These are phyloP conservation scores for Lophura nycthemera DNA, from an alignment of 2,113 vertebrate species.

Conservation along the genomic window DNA sequence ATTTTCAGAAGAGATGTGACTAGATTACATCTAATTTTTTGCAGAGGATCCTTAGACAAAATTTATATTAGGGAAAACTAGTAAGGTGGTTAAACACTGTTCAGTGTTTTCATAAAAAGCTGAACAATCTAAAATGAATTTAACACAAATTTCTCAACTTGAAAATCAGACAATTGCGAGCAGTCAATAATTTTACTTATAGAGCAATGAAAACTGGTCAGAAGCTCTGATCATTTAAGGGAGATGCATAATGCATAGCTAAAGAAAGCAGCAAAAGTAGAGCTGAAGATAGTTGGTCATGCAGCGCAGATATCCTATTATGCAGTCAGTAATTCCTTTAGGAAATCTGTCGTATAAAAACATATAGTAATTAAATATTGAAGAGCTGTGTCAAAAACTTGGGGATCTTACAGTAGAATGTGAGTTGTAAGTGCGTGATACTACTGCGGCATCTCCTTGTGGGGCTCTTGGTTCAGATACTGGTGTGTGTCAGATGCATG, in stretches of 20 bases:
- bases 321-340: not conserved
- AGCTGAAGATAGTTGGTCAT: not conserved
- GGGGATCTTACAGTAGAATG: not conserved
- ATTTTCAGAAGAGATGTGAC: not conserved
- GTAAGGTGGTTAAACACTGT: not conserved
- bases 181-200: not conserved
- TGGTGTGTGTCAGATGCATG: fast-evolving
- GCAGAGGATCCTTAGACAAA: not conserved
- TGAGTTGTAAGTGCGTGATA: not conserved
- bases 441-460: fast-evolving
- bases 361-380: not conserved
- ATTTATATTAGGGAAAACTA: not conserved
- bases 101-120: not conserved
- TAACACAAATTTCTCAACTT: not conserved
- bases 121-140: not conserved
- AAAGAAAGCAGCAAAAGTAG: not conserved
- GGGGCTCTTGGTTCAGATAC: not conserved
- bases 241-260: not conserved
- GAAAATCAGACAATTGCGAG: not conserved
- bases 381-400: not conserved
- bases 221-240: not conserved
- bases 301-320: not conserved
- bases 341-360: fast-evolving
- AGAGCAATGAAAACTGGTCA: not conserved
- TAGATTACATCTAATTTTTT: not conserved